Evolutionary conservation across 1,140 invertebrate genomes (phyloP).

Genomic region (Ruditapes philippinarum): DNA sequence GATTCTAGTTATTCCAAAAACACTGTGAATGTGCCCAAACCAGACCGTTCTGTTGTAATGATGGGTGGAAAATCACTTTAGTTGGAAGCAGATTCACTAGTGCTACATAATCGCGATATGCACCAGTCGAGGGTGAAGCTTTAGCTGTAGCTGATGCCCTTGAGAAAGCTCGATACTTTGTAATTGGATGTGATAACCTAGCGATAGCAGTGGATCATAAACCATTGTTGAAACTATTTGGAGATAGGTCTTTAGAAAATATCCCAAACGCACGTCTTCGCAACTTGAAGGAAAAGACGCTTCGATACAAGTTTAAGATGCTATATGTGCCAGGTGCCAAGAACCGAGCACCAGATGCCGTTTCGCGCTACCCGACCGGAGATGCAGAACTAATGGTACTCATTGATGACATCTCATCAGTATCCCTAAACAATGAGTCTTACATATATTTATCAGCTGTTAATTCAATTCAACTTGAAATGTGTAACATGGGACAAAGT

Average conservation of each 20-base stretch:
- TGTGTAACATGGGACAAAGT: conserved; percentile 17
- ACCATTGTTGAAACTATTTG: no score
- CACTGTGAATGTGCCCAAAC: conserved; percentile 66
- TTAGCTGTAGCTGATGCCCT: conserved; percentile 73
- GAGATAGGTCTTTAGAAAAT: no score
- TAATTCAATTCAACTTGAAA: conserved; percentile 22
- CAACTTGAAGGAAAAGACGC: no score
- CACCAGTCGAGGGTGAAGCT: conserved; percentile 72
- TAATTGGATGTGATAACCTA: no score
- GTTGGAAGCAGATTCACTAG: conserved; percentile 77
- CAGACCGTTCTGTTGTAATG: conserved; percentile 66
- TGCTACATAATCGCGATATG: conserved; percentile 72
- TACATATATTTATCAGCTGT: not conserved
- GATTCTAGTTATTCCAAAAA: conserved; percentile 76
- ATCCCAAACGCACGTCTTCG: no score
- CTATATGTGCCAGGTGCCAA: conserved; percentile 65
- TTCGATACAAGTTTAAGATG: conserved; percentile 66
- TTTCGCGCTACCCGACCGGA: conserved; percentile 62
- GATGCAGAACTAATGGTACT: not conserved
- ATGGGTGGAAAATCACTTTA: conserved; percentile 69
- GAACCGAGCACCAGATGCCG: conserved; percentile 50
- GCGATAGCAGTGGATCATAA: no score
- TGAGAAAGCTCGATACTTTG: conserved; percentile 70
- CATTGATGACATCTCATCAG: not conserved
- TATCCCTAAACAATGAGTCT: not conserved